Evolutionary conservation across 2,888 invertebrate genomes (phyloP).

Genomic region (Drosophila mulleri): DNA sequence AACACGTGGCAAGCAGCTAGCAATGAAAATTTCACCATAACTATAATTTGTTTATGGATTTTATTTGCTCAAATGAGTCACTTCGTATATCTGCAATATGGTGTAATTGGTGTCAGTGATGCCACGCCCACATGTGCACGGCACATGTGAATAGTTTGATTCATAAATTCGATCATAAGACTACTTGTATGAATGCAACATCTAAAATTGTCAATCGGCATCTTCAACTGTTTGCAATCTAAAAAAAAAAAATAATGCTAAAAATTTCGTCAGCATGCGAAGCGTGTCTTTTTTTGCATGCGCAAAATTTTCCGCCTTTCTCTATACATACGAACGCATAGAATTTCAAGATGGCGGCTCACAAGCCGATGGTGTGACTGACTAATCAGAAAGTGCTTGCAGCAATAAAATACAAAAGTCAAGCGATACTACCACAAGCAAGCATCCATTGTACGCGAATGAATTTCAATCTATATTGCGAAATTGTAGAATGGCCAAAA

Average conservation of each 20-base stretch:
- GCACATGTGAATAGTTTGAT: slow-evolving; percentile 12
- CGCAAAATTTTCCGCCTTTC: slow-evolving; percentile 54
- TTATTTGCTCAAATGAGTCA: slow-evolving; percentile 26
- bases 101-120: slow-evolving; percentile 44
- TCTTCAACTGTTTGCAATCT: background rate
- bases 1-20: slow-evolving; percentile 69
- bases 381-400: slow-evolving; percentile 11
- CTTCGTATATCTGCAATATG: slow-evolving; percentile 52
- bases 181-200: slow-evolving; percentile 4
- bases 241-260: slow-evolving; percentile 2
- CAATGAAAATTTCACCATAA: slow-evolving; percentile 20
- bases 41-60: slow-evolving; percentile 27
- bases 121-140: slow-evolving; percentile 62
- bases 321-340: slow-evolving; percentile 48
- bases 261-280: slow-evolving; percentile 18
- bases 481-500: slow-evolving; percentile 6
- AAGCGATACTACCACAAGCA: background rate
- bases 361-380: slow-evolving; percentile 51
- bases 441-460: slow-evolving; percentile 8
- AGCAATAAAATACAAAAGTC: slow-evolving; percentile 18
- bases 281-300: slow-evolving; percentile 53
- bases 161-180: background rate
- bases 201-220: background rate
- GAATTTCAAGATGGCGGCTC: slow-evolving; percentile 76
- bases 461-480: slow-evolving; percentile 15